Base-by-base conservation (phyloP, 1,140 invertebrate species). In the Sinella curviseta region DNA sequence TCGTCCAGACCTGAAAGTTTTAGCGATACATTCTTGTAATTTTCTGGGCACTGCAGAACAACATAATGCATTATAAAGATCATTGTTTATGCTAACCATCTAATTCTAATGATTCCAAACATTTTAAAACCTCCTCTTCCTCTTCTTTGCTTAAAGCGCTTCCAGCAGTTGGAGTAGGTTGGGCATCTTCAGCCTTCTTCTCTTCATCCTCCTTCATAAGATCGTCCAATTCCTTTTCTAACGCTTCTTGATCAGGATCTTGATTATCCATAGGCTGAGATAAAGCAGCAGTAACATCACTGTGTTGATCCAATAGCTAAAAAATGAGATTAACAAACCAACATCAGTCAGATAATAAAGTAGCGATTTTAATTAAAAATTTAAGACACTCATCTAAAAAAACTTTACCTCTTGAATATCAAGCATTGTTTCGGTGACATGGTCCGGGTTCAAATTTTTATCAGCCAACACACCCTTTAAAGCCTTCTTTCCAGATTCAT, bases 401-500 rank as follows among this genome's bases (percentile, higher is more conserved):
- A 24, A 26, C 4, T 26, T 74, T 54, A 80, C 81, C 31, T 82
- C 81, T 78, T 82, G 78, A 31, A 82, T 20, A 33, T 82, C 78
- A 1, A 82, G 20, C 78, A 82, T 82, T 20, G 77, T 67, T 75
- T 82, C 81, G 20, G 78, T 80, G 1, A 78, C 78, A 14, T 65
- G 20, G 31, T 82, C 78, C 0, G 31, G 26, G 20, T 67, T 76
- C 17, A 82, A 24, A 26, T 76, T 75, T 33, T 82, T 82, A 39
- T 82, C 78, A 28, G 54, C 57, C 0, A 82, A 34, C 20, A 79
- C 67, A 35, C 57, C 57, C 0, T 57, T 33, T 4, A 82, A 55
- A 4, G 78, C 77, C 57, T 80, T 78, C 30, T 82, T 82, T 12
- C 81, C 78, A 3, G 78, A 39, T 35, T 82, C 76, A 35, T 82